Base-by-base conservation (phyloP, 1,140 invertebrate genomes). In the Caenorhabditis inopinata region DNA sequence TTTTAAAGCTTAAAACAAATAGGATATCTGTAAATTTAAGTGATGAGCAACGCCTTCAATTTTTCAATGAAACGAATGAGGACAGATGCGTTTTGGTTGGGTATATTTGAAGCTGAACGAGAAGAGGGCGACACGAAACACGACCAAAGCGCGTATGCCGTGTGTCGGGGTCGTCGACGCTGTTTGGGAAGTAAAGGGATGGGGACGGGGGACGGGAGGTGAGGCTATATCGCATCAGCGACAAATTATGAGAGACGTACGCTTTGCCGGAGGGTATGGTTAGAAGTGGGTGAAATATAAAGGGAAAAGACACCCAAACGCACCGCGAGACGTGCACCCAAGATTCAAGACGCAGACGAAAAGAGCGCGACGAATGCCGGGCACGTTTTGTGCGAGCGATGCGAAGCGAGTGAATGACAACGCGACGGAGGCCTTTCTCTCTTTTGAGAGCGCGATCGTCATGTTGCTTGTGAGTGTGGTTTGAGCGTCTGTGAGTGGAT, bases 391-490 rank as follows among this genome's bases (percentile, higher is more conserved):
- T 18, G 58, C 58, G 58, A 68, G 58, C 25, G 58, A 68, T 21
- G 29, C 58, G 32, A 68, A 38, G 58, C 58, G 58, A 68, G 58
- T 42, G 58, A 68, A 68, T 68, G 58, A 68, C 58, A 68, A 68
- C 58, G 58, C 58, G 58, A 68, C 58, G 58, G n/a, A 32, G 58
- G 58, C n/a, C 58, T 68, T 68, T 68, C 51, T 68, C 58, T 68
- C 32, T 38, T 68, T 16, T 68, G 58, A 29, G 58, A 68, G 58
- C 58, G 58, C 58, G 58, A 68, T n/a, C 58, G 58, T 68, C 58
- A 68, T 68, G 58, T 68, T 68, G 58, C 58, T 68, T 68, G 58
- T 68, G 58, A 68, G 58, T 68, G 58, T 68, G 58, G 58, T 68
- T 32, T 68, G 58, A 68, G 58, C 58, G 58, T 68, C 32, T 21